Evolutionary conservation across 2,113 vertebrate genomes (phyloP).

Genomic region (Odocoileus virginianus): DNA sequence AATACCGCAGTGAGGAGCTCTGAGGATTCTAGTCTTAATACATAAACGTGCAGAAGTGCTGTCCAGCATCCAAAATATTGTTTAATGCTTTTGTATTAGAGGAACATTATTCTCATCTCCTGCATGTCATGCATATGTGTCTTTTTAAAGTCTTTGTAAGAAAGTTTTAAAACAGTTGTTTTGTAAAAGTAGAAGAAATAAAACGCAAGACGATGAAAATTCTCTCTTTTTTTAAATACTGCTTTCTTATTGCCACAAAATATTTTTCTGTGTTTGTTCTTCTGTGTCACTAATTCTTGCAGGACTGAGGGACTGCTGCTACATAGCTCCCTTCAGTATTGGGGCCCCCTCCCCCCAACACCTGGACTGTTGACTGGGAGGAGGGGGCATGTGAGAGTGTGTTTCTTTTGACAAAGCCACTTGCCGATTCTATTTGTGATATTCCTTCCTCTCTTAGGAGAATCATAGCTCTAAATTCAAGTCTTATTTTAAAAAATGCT

Average conservation of each 20-base stretch:
- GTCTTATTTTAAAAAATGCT: not conserved
- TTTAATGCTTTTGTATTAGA: slow-evolving; percentile 46
- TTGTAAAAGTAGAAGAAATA: slow-evolving; percentile 57
- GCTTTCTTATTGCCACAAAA: not conserved
- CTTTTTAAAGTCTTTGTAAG: slow-evolving; percentile 55
- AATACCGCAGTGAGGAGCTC: slow-evolving; percentile 72
- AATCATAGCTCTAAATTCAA: not conserved
- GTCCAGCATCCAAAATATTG: slow-evolving; percentile 9
- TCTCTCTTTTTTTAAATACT: not conserved
- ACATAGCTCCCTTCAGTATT: no score
- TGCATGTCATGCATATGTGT: not conserved
- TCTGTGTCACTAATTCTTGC: not conserved
- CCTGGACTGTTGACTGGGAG: not conserved
- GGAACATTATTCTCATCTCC: not conserved
- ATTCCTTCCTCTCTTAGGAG: not conserved
- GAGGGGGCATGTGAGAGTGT: not conserved
- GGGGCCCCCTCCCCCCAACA: rapidly evolving
- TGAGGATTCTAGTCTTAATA: not conserved
- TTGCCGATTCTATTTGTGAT: not conserved
- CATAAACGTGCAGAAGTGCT: slow-evolving; percentile 10
- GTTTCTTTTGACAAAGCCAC: not conserved
- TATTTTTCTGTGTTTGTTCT: not conserved
- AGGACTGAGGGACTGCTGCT: not conserved
- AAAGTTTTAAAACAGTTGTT: slow-evolving; percentile 30
- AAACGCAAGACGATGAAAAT: slow-evolving; percentile 28